Base-by-base conservation (phyloP, 1,140 invertebrate species). In the Aphelenchoides avenae region DNA sequence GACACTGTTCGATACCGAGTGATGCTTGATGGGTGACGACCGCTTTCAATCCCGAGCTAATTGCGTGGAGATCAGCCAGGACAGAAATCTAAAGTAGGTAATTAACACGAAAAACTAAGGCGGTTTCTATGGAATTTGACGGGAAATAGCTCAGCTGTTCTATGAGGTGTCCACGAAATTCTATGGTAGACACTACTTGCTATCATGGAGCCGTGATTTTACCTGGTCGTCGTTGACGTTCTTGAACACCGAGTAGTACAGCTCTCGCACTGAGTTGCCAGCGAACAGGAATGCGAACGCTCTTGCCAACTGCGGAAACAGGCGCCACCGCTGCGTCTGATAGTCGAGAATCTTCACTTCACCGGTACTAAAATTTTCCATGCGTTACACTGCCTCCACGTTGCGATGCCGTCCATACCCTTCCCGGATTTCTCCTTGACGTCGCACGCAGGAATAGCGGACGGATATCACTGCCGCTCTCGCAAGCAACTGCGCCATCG, bases 311-410 rank as follows among this genome's bases (percentile, higher is more conserved):
- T 85, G 80, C 1, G 89, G 87, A 56, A 93, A 86, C 3, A 94
- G 64, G 78, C 91, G 91, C 66, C 89, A 85, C 76, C 92, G 89
- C 76, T 94, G 91, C 1, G 89, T 91, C 54, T 89, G 84, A 74
- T 89, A 93, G 68, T 94, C 88, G 48, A 95, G 80, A 56, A 94
- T 88, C 79, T 91, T 87, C 2, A 86, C 84, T 77, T 94, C 91
- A 0, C 84, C 83, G 54, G 84, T 83, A 40, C 87, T 88, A 18
- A 53, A 52, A 52, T 39, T 39, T n/a, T n/a, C n/a, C n/a, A n/a
- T n/a, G n/a, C n/a, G n/a, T n/a, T n/a, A n/a, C n/a, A n/a, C n/a
- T n/a, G n/a, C n/a, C n/a, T n/a, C 37, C 15, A 26, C 24, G n/a
- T 24, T 15, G 24, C 18, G 24, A 24, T 40, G 48, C 9, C 5